Base-by-base conservation (phyloP, 2,113 vertebrate species). In the Rhinopomastus cyanomelas region DNA sequence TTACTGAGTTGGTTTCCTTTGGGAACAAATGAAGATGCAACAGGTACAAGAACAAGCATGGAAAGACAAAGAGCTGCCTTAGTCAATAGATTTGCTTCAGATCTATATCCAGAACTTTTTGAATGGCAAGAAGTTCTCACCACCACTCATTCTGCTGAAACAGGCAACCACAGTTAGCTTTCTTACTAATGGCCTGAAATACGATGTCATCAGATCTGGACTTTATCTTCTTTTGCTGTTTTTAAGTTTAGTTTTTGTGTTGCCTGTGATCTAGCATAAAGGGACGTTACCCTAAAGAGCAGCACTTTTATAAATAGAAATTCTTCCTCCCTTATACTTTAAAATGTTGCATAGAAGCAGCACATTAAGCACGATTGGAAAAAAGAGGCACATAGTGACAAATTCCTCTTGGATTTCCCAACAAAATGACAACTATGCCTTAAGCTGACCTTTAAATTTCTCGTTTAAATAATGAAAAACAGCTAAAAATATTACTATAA, bases 401-500 rank as follows among this genome's bases (percentile, higher is more conserved):
- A 44, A 18, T 71, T 44, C 9, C 75, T 71, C 22, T 76, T 37
- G 13, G 26, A 62, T 80, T 81, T 71, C 66, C 29, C 78, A 72
- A 36, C 8, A 56, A 83, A 79, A 56, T 32, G 1, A 23, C n/a
- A 66, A 69, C 22, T 34, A 23, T 25, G 29, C 7, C 52, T 83
- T 77, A 66, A 69, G 29, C 5, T 1, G 3, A 42, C 12, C 88
- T 86, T 5, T 34, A 78, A 23, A 49, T 36, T 62, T 75, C 34
- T 67, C 81, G 17, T 13, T 77, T 20, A 92, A 95, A 78, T 57
- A 75, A 84, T 37, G 66, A 92, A 72, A 48, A 73, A 53, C 57
- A 89, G 82, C 83, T 81, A 82, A 90, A 94, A 90, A 93, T 96
- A 96, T 96, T 86, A 96, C 96, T 97, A 96, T 96, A 97, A 96